Evolutionary conservation across 2,797 vertebrate genomes (phyloP).

Genomic region (Crenuchus spilurus): DNA sequence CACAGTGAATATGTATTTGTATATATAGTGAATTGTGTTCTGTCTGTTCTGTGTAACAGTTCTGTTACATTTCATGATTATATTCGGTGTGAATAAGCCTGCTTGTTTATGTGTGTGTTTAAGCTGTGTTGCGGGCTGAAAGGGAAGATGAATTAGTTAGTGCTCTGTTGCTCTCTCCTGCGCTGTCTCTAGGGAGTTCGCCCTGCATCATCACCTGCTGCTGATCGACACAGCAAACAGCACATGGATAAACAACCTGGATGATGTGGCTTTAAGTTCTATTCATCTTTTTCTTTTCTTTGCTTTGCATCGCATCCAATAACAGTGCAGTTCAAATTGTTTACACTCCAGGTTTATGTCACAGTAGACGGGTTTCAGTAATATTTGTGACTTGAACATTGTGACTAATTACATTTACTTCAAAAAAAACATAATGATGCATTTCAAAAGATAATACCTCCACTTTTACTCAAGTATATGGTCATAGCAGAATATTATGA

Average conservation of each 20-base stretch:
- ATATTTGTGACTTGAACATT: background rate
- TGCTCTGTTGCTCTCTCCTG: conserved; percentile 54
- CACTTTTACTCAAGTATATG: no score
- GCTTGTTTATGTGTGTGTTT: conserved; percentile 55
- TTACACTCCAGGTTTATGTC: conserved; percentile 26
- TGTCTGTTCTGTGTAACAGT: conserved; percentile 29
- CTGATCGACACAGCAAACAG: conserved; percentile 59
- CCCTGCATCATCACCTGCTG: conserved; percentile 41
- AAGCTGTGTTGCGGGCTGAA: conserved; percentile 53
- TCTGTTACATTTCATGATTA: conserved; percentile 38
- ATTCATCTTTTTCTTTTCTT: conserved; percentile 62
- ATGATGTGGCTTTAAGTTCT: conserved; percentile 58
- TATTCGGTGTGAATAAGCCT: conserved; percentile 42
- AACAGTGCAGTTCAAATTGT: conserved; percentile 20
- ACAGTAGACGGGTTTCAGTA: background rate
- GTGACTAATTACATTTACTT: background rate
- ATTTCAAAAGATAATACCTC: no score
- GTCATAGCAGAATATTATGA: no score
- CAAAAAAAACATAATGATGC: no score
- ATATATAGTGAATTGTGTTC: background rate
- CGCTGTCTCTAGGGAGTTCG: conserved; percentile 27
- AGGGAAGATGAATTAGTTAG: conserved; percentile 62
- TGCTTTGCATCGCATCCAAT: conserved; percentile 28
- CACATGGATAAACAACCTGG: conserved; percentile 57
- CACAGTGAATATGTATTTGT: background rate